Evolutionary conservation across 2,113 vertebrate genomes (phyloP), one percentile per base, ranked within the genome.

Genomic region (Pogonocichla stellata): DNA sequence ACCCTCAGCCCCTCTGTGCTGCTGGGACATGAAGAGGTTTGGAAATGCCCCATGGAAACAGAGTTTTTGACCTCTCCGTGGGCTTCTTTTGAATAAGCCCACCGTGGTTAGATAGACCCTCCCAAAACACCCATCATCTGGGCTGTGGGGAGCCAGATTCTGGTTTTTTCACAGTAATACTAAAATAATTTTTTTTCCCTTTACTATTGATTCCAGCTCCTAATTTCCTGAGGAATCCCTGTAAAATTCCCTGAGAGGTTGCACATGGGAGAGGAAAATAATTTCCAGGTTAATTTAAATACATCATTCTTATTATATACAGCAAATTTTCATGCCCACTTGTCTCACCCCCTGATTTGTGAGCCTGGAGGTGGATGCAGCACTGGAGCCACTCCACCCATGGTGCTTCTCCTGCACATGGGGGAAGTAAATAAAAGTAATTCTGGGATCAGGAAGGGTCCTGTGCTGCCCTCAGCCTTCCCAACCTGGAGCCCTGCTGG

Each of bases 301-400:
- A 4, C 29, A 54, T 65, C 0, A 3, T 58, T 38, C 58, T 26
- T 26, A 26, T 65, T 47, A 62, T 7, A 40, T 3, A 36, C 0
- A 3, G 29, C 4, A 36, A 34, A 77, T 20, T 73, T 80, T 72
- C 64, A 33, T 24, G 7, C 45, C 60, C 34, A 15, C 23, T 33
- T 48, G 25, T 74, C n/a, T 34, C 38, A 54, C 3, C 3, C 65
- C 40, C 16, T 0, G 4, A 25, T 1, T 2, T 0, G 2, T 47
- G 64, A 84, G 58, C 24, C 24, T 0, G 0, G 34, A 79, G 47
- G 25, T 10, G 0, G 0, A 33, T 0, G 0, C 19, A 62, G 57
- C 13, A 8, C 38, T 10, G 5, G 8, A 42, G 57, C 9, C 43
- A 7, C 19, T 57, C 71, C 65, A 33, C 40, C 31, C 2, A 0